These are phyloP conservation scores for Gobio gobio DNA, from an alignment of 2,113 vertebrate species.

Conservation along the genomic window DNA sequence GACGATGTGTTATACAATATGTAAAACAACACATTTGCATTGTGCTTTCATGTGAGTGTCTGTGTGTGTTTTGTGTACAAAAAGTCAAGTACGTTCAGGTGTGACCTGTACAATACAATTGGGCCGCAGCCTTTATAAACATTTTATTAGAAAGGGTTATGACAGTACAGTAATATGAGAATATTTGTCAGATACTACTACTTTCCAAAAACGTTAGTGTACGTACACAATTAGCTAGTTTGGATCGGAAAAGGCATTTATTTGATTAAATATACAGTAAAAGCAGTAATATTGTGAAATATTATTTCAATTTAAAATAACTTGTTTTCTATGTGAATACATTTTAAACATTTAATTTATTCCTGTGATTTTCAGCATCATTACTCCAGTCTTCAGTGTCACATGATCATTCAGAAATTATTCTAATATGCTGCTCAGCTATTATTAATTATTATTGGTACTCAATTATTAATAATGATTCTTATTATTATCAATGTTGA, in stretches of 20 bases:
- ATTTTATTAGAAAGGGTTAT: not conserved
- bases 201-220: not conserved
- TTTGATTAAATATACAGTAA: too few relatives aligned
- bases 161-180: not conserved
- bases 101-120: not conserved
- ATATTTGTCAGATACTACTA: not conserved
- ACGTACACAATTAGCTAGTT: not conserved
- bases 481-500: not conserved
- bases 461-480: not conserved
- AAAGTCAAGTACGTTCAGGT: not conserved
- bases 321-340: too few relatives aligned
- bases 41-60: not conserved
- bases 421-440: too few relatives aligned
- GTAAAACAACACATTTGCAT: constrained; percentile 36
- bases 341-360: too few relatives aligned
- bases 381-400: too few relatives aligned
- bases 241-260: not conserved
- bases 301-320: too few relatives aligned
- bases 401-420: too few relatives aligned
- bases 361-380: too few relatives aligned
- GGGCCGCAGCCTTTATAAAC: not conserved
- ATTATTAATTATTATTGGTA: too few relatives aligned
- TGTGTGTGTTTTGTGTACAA: not conserved
- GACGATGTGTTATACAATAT: not conserved
- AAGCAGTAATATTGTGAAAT: too few relatives aligned